phyloP scores from a whole-genome alignment of 2,113 vertebrate genomes.

The Copsychus sechellarum region DNA sequence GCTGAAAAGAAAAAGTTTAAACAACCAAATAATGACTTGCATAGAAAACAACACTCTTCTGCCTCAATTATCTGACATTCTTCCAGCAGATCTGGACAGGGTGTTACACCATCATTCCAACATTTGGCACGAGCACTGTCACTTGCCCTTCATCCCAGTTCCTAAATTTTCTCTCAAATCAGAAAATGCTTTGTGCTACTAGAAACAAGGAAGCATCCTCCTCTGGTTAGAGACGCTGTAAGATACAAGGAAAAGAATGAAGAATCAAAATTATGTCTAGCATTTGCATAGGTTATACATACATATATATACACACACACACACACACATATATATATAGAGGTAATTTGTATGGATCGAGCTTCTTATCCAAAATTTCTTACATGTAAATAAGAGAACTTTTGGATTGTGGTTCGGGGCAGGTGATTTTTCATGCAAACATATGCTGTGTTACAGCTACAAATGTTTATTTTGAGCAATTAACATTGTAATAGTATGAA shows the following conservation, averaged over 20 bases:
- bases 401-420: neutral
- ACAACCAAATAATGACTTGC: neutral
- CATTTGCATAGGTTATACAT: neutral
- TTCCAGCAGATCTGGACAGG: neutral
- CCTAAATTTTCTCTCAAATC: neutral
- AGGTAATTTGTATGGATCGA: neutral
- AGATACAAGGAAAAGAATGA: neutral
- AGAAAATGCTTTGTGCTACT: neutral
- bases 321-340: rapidly evolving
- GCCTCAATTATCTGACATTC: neutral
- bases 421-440: neutral
- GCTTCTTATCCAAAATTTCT: neutral
- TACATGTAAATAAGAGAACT: neutral
- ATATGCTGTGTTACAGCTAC: neutral
- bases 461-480: neutral
- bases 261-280: neutral
- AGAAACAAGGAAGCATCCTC: neutral
- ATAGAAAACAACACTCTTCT: neutral
- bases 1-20: neutral
- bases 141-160: neutral
- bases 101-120: neutral
- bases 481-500: neutral
- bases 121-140: neutral
- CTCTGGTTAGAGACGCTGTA: neutral
- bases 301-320: rapidly evolving